Percentiles rank a stretch among this genome's conserved stretches.
phyloP scores from a whole-genome alignment of 1,140 invertebrate genomes.

The Ostrea denselamellosa region DNA sequence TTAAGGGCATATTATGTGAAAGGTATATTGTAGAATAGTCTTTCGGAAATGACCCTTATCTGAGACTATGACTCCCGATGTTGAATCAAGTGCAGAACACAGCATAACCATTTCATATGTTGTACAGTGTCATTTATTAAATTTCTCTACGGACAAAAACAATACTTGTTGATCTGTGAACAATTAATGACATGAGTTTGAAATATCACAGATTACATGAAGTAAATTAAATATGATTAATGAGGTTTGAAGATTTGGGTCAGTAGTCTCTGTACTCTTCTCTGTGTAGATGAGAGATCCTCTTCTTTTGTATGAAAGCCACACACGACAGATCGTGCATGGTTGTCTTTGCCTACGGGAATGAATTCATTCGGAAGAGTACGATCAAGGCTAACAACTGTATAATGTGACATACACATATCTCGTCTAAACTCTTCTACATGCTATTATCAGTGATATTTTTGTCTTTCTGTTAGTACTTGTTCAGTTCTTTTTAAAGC shows the following conservation, averaged over 20 bases:
- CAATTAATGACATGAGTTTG: not conserved
- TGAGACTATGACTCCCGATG: not conserved
- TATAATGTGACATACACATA: not conserved
- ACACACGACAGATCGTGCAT: not conserved
- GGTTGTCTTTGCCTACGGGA: not conserved
- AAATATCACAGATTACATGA: not conserved
- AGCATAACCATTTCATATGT: not conserved
- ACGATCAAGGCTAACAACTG: not conserved
- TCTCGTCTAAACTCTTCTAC: not conserved
- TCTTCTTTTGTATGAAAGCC: not conserved
- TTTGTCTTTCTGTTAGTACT: not conserved
- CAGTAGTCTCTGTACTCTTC: not conserved
- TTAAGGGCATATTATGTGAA: too few species aligned
- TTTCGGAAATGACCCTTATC: too few species aligned
- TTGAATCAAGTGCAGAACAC: not conserved
- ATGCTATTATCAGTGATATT: not conserved
- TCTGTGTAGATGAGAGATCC: not conserved
- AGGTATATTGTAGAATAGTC: too few species aligned
- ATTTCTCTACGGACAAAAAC: not conserved
- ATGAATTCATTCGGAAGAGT: not conserved
- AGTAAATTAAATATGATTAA: constrained; percentile 1
- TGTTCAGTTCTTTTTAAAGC: not conserved
- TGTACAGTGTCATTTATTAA: not conserved
- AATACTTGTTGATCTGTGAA: not conserved
- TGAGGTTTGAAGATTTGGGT: not conserved